Percentiles rank a stretch among this genome's conserved stretches.
Evolutionary conservation across 2,888 invertebrate genomes (phyloP).

Genomic region (Conistra vaccinii): DNA sequence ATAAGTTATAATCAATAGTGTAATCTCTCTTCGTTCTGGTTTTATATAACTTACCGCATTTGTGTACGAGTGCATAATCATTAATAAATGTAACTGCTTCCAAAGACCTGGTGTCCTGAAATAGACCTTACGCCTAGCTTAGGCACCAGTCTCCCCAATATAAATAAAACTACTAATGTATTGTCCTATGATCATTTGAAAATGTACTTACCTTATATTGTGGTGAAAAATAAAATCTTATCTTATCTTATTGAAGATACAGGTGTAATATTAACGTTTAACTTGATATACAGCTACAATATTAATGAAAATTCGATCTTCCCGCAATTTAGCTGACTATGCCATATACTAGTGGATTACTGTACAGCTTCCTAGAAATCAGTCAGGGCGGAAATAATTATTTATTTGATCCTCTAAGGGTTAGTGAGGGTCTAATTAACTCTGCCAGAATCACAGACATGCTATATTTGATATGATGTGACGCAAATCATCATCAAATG

Average conservation of each 20-base stretch:
- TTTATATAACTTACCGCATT: too few relatives aligned
- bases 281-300: not conserved
- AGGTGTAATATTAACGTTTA: conserved; percentile 1
- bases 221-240: too few relatives aligned
- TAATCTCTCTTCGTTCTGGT: too few relatives aligned
- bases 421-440: conserved; percentile 36
- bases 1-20: too few relatives aligned
- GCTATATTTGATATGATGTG: conserved; percentile 1
- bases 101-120: too few relatives aligned
- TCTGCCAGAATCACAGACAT: conserved; percentile 2
- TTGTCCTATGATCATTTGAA: too few relatives aligned
- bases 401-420: conserved; percentile 27
- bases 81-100: too few relatives aligned
- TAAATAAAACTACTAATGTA: too few relatives aligned
- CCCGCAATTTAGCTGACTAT: conserved; percentile 6
- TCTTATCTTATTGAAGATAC: not conserved
- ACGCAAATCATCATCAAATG: not conserved
- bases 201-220: too few relatives aligned
- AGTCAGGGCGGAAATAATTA: conserved; percentile 26
- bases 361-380: conserved; percentile 30
- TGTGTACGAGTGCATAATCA: too few relatives aligned
- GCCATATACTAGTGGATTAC: conserved; percentile 7
- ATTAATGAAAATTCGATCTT: conserved; percentile 18
- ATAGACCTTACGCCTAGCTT: too few relatives aligned
- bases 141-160: too few relatives aligned